Evolutionary conservation across 2,888 invertebrate genomes (phyloP), one percentile per base, ranked within the genome.

Genomic region (Conistra vaccinii): DNA sequence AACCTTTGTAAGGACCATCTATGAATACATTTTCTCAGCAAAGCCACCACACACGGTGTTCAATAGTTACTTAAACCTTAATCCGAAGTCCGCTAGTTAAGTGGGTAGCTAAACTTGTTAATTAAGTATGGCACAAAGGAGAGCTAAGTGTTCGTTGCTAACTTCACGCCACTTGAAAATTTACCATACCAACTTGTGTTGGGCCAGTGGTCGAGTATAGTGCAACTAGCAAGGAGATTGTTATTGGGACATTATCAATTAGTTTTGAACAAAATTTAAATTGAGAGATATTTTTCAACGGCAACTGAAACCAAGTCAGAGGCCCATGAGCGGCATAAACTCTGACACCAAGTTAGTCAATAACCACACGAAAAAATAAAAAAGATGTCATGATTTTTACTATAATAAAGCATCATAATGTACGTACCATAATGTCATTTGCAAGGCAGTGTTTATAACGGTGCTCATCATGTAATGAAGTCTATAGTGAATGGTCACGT

Each of bases 51-150:
- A 73, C 69, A 68, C 12, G 61, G 61, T 69, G 85, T 77, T 81
- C 81, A 73, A 81, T 83, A 81, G 85, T 85, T 81, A 84, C 69
- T 74, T 77, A 73, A 29, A 45, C 82, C 73, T 79, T 84, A 86
- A 85, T 81, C 75, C 78, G 14, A 74, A 61, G 74, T 76, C 66
- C 69, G 55, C 53, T 53, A 83, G 80, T 78, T 78, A 78, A 88
- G 85, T 86, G 83, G 81, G 35, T 69, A 70, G 58, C 73, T 87
- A 80, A 87, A 85, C 84, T 87, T 85, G 83, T 86, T 89, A 89
- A 89, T 89, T 85, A 89, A 88, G 85, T 85, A 79, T 72, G 70
- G 84, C 76, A 84, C 86, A 87, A 86, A 89, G 90, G 88, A 83
- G 76, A 76, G 69, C 76, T 78, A 85, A 85, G 86, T 87, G 86